Percentiles rank a stretch among this genome's conserved stretches.
phyloP scores from a whole-genome alignment of 2,797 vertebrate genomes.

The Lepilemur septentrionalis region DNA sequence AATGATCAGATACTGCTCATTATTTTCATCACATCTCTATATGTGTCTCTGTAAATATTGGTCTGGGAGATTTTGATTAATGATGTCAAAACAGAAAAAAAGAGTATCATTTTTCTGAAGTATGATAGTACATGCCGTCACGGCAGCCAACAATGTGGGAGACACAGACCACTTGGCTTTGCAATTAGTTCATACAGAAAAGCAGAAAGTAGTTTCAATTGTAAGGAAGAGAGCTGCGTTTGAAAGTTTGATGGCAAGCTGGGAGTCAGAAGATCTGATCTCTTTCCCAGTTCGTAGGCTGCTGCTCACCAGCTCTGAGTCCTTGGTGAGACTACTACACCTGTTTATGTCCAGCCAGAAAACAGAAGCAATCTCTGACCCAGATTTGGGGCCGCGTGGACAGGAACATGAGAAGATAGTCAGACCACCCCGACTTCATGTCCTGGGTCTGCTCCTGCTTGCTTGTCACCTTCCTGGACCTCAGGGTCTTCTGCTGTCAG shows the following conservation, averaged over 20 bases:
- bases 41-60: background rate
- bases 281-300: background rate
- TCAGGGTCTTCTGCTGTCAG: background rate
- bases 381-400: background rate
- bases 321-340: background rate
- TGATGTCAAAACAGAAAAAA: background rate
- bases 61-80: background rate
- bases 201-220: background rate
- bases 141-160: background rate
- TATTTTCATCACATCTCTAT: no score
- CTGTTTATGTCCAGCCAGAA: background rate
- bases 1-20: background rate
- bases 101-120: background rate
- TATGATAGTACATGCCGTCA: background rate
- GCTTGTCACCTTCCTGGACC: background rate
- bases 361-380: background rate
- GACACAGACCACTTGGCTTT: background rate
- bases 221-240: background rate
- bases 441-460: background rate
- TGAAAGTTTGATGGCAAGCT: background rate
- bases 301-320: background rate
- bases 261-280: background rate
- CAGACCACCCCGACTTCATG: background rate
- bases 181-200: background rate
- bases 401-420: background rate